Base-by-base conservation (phyloP, 2,113 vertebrate species). In the Prinia subflava region DNA sequence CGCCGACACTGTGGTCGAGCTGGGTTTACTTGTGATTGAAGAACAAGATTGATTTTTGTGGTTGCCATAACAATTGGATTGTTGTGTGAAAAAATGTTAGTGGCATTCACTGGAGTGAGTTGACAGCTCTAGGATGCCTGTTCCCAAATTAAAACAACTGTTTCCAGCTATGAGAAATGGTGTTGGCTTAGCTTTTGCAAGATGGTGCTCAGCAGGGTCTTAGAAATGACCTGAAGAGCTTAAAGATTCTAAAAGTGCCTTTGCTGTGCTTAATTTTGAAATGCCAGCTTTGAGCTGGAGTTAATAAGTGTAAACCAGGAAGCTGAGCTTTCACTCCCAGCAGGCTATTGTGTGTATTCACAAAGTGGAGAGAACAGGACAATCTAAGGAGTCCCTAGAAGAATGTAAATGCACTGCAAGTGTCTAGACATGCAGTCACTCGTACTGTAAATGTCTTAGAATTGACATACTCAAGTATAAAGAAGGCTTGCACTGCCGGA, bases 361-460 rank as follows among this genome's bases (percentile, higher is more conserved):
- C 92, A 90, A 83, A 92, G 97, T 95, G 74, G 91, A 96, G 95
- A 64, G 79, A 95, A 95, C 91, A 91, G 96, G 93, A 96, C 94
- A 92, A 62, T 90, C 86, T 69, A 7, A 78, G 52, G 87, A 93
- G 95, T 90, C 97, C 76, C 81, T 78, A 80, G 95, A 96, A 96
- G 97, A 97, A 96, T 92, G 86, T 96, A 96, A 97, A 96, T 96
- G 95, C 65, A 74, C 81, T 95, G 92, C 49, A 30, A 89, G 91
- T 80, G 97, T 98, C 97, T 98, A 98, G 98, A 98, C 97, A 86
- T 96, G 96, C 70, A 86, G 92, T 97, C 96, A 96, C 85, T 93
- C 0, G 3, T 89, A 76, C 79, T 80, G 91, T 78, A 89, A 93
- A 83, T 89, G 86, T 89, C 86, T 90, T 50, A 82, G 78, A 50